These are phyloP conservation scores for Prosapia bicincta DNA, from an alignment of 2,888 invertebrate species.

Conservation along the genomic window DNA sequence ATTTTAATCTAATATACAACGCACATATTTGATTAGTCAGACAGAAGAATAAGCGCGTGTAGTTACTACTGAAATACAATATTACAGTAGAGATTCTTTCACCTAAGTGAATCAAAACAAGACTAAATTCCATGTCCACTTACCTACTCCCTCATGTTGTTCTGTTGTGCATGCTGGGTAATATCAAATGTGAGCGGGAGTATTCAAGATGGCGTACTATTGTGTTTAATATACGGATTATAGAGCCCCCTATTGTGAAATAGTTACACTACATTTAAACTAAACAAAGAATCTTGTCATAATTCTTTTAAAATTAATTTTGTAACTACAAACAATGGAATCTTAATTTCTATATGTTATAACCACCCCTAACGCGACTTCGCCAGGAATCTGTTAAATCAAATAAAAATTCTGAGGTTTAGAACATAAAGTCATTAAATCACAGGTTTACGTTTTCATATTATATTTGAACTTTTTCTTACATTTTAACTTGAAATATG, in stretches of 20 bases:
- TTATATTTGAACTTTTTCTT: too few species aligned
- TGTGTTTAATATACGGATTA: neutral
- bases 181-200: conserved; percentile 29
- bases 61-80: conserved; percentile 28
- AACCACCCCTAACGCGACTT: too few species aligned
- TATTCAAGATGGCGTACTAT: conserved; percentile 22
- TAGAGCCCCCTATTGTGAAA: neutral
- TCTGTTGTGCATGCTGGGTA: conserved; percentile 38
- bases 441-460: too few species aligned
- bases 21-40: conserved; percentile 20
- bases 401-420: too few species aligned
- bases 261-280: neutral
- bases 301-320: too few species aligned
- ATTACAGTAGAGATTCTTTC: conserved; percentile 32
- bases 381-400: too few species aligned
- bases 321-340: too few species aligned
- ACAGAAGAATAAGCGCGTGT: conserved; percentile 23
- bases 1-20: conserved; percentile 29
- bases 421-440: too few species aligned
- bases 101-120: conserved; percentile 38
- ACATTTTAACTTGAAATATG: too few species aligned
- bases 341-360: too few species aligned
- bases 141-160: conserved; percentile 40
- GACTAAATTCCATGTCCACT: conserved; percentile 40
- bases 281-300: neutral